Percentiles rank a stretch among this genome's conserved stretches.
Evolutionary conservation across 2,888 invertebrate genomes (phyloP).

Genomic region (Dolomedes plantarius): DNA sequence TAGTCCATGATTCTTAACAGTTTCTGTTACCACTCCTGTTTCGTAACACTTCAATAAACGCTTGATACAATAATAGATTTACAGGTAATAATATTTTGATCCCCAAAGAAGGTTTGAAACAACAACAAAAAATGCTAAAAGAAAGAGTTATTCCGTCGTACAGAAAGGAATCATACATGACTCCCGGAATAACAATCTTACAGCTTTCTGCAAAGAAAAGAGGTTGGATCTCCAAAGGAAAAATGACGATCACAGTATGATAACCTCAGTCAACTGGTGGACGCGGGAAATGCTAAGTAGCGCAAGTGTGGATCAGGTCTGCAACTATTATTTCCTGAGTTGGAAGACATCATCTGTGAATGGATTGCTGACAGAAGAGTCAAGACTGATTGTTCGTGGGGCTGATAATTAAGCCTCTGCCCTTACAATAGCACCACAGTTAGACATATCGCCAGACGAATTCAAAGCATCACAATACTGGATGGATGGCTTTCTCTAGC

Average conservation of each 20-base stretch:
- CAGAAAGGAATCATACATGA: not conserved
- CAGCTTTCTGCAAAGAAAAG: too few species aligned
- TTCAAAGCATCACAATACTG: constrained; percentile 31
- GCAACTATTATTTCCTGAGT: constrained; percentile 31
- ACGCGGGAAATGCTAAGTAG: constrained; percentile 37
- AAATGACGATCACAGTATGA: constrained; percentile 30
- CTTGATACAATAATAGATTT: not conserved
- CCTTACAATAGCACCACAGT: constrained; percentile 24
- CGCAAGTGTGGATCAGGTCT: constrained; percentile 37
- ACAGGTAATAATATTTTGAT: not conserved
- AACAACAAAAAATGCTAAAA: constrained; percentile 7
- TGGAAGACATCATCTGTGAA: too few species aligned
- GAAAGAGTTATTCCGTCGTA: not conserved
- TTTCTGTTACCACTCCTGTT: too few species aligned
- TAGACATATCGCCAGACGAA: constrained; percentile 14
- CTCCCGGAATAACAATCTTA: not conserved
- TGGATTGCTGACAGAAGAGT: too few species aligned
- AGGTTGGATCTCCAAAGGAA: too few species aligned
- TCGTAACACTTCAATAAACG: too few species aligned
- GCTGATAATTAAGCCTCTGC: constrained; percentile 37
- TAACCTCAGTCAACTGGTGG: constrained; percentile 23
- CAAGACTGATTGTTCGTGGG: constrained; percentile 22
- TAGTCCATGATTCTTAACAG: too few species aligned
- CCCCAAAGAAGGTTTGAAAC: not conserved
- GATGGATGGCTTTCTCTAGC: constrained; percentile 31